These are phyloP conservation scores for Vanessa tameamea DNA, from an alignment of 1,140 invertebrate species.

Conservation along the genomic window DNA sequence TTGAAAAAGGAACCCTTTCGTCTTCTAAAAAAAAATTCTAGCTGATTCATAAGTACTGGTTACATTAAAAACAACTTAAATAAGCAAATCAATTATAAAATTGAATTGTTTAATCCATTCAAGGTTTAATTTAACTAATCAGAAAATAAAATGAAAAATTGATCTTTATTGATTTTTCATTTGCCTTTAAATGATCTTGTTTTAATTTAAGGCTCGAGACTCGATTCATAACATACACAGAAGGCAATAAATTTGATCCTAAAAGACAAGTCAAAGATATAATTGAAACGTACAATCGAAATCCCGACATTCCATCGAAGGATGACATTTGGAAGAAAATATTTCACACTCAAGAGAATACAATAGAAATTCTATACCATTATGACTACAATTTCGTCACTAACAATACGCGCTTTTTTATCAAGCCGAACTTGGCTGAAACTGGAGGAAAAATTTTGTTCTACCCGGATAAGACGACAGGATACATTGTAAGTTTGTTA, in stretches of 20 bases:
- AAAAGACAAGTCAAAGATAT: slow-evolving; percentile 75
- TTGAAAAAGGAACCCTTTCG: no score
- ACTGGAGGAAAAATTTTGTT: slow-evolving; percentile 84
- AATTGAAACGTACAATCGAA: slow-evolving; percentile 83
- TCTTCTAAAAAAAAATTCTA: no score
- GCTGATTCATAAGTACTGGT: no score
- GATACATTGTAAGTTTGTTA: slow-evolving; percentile 81
- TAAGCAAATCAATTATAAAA: no score
- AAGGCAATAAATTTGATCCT: slow-evolving; percentile 58
- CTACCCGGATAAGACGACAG: slow-evolving; percentile 82
- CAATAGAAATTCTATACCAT: slow-evolving; percentile 86
- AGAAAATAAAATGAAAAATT: no score
- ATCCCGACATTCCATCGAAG: slow-evolving; percentile 77
- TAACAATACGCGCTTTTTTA: slow-evolving; percentile 83
- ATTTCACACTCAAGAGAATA: slow-evolving; percentile 83
- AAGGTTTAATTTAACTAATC: no score
- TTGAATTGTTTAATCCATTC: no score
- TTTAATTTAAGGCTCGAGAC: slow-evolving; percentile 58
- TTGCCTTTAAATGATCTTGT: neutral
- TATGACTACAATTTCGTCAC: slow-evolving; percentile 85
- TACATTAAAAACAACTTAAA: no score
- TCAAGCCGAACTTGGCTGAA: slow-evolving; percentile 84
- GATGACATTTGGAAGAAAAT: slow-evolving; percentile 85
- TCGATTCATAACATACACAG: slow-evolving; percentile 60
- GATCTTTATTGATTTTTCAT: no score